phyloP scores from a whole-genome alignment of 2,113 vertebrate species.

The Eleginops maclovinus region DNA sequence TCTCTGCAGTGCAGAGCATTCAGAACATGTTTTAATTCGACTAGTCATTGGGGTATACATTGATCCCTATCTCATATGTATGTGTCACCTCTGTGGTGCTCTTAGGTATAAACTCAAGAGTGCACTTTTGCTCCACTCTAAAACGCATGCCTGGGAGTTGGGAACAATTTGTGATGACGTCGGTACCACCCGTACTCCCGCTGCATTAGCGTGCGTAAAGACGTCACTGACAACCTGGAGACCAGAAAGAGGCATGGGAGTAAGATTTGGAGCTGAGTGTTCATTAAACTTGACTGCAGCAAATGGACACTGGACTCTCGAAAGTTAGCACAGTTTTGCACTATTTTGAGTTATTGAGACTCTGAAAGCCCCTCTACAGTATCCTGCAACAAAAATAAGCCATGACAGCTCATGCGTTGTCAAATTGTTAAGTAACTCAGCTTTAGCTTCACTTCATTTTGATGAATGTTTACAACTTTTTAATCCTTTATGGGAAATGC shows the following conservation, averaged over 20 bases:
- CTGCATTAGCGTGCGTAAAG: slow-evolving; percentile 71
- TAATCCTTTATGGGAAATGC: too few relatives aligned
- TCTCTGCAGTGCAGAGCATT: background rate
- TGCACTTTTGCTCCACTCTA: slow-evolving; percentile 46
- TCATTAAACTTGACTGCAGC: slow-evolving; percentile 26
- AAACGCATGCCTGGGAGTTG: slow-evolving; percentile 52
- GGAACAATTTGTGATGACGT: slow-evolving; percentile 71
- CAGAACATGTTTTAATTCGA: slow-evolving; percentile 1
- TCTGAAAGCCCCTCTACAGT: background rate
- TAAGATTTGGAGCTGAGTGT: slow-evolving; percentile 10
- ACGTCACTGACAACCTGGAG: slow-evolving; percentile 68
- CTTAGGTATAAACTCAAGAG: slow-evolving; percentile 34
- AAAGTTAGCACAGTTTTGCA: background rate
- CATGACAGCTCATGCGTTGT: background rate
- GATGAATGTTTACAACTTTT: background rate
- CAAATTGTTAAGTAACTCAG: background rate
- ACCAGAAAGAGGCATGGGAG: slow-evolving; percentile 33
- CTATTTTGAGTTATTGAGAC: background rate
- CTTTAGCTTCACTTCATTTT: background rate
- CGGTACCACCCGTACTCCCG: slow-evolving; percentile 54
- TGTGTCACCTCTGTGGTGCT: slow-evolving; percentile 26
- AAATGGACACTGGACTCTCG: background rate
- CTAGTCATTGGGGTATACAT: slow-evolving; percentile 41
- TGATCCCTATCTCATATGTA: slow-evolving; percentile 5
- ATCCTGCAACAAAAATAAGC: background rate